These are phyloP conservation scores for Phalacrocorax brasilianus DNA, from an alignment of 2,113 vertebrate genomes.

Conservation along the genomic window DNA sequence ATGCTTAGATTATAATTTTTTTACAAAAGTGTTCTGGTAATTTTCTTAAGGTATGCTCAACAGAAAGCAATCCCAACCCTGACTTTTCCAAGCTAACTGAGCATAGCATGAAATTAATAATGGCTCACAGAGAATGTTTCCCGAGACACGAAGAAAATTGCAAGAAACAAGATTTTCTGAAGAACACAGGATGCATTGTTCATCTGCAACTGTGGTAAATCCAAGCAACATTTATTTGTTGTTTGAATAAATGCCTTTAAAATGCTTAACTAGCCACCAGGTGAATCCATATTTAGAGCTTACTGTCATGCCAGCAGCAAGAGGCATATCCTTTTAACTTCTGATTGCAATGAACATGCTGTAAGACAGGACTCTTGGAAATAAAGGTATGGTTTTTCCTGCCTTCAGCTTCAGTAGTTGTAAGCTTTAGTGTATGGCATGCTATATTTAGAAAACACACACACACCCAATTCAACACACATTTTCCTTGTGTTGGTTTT, in stretches of 20 bases:
- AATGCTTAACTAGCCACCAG: neutral
- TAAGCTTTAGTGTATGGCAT: neutral
- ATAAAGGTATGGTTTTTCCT: neutral
- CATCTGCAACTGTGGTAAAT: neutral
- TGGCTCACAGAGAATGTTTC: neutral
- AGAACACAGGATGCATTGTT: neutral
- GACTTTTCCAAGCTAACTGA: neutral
- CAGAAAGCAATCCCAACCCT: neutral
- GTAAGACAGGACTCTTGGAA: neutral
- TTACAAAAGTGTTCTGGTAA: neutral
- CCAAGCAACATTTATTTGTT: neutral
- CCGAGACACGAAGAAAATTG: neutral
- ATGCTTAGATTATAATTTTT: neutral
- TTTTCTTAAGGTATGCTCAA: neutral
- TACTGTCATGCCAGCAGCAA: neutral
- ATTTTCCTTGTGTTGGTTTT: neutral
- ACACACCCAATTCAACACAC: neutral
- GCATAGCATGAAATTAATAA: neutral
- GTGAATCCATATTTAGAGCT: neutral
- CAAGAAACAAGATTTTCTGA: neutral
- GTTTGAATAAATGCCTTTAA: neutral
- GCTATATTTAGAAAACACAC: neutral
- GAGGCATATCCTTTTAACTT: neutral
- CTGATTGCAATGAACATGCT: neutral
- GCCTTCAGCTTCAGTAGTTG: neutral